A percentile compares a stretch with the other conserved stretches of the same genome.
These are phyloP conservation scores for Meloe dianella DNA, from an alignment of 2,888 invertebrate genomes.

Conservation along the genomic window DNA sequence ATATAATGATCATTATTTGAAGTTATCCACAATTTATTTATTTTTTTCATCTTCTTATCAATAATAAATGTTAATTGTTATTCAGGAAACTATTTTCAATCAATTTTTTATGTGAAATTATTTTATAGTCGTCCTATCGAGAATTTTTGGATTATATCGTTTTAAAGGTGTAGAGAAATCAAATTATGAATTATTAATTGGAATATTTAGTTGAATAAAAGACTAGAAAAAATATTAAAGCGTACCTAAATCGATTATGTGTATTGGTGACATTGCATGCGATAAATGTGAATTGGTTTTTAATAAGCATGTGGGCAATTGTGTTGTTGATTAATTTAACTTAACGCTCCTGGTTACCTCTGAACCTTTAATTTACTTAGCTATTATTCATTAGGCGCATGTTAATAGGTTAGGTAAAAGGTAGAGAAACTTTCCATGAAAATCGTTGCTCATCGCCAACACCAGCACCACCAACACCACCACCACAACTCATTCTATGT, in stretches of 20 bases:
- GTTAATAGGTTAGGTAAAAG: conserved; percentile 28
- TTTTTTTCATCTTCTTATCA: neutral
- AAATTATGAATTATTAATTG: too few species aligned
- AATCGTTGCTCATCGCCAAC: conserved; percentile 14
- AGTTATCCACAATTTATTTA: neutral
- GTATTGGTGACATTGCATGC: neutral
- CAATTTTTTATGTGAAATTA: neutral
- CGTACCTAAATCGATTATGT: neutral
- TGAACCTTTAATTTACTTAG: conserved; percentile 39
- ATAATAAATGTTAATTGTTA: neutral
- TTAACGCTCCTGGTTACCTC: neutral
- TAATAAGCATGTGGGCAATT: conserved; percentile 12
- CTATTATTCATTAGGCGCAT: conserved; percentile 43
- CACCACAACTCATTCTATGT: neutral
- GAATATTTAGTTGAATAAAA: neutral
- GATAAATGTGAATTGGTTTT: conserved; percentile 6
- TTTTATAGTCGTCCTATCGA: neutral
- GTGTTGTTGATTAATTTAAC: conserved; percentile 9
- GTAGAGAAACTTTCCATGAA: conserved; percentile 22
- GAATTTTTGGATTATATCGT: too few species aligned
- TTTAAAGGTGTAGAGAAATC: too few species aligned
- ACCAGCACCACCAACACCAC: neutral
- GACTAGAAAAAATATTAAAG: neutral
- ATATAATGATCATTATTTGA: neutral
- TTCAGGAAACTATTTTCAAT: neutral